Percentiles rank a stretch among this genome's conserved stretches.
Evolutionary conservation across 2,888 invertebrate species (phyloP).

Genomic region (Cylindroiulus punctatus): DNA sequence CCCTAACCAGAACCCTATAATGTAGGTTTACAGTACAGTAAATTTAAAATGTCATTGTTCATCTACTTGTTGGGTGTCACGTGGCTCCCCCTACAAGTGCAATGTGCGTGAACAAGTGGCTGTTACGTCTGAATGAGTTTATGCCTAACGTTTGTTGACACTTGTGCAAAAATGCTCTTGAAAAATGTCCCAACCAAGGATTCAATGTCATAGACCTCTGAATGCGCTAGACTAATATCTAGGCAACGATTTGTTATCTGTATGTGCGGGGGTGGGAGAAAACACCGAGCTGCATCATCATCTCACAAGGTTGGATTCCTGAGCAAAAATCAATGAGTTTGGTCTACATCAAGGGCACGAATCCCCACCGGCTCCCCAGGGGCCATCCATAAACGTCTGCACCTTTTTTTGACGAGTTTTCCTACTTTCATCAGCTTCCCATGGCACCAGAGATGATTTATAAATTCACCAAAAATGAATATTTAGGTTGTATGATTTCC

Average conservation of each 20-base stretch:
- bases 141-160: constrained; percentile 19
- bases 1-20: too few relatives aligned
- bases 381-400: neutral
- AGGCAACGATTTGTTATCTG: constrained; percentile 37
- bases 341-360: neutral
- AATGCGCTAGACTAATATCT: neutral
- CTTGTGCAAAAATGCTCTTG: neutral
- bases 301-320: neutral
- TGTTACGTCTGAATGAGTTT: neutral
- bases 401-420: too few relatives aligned
- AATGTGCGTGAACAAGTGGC: neutral
- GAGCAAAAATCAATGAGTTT: constrained; percentile 3
- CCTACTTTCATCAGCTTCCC: too few relatives aligned
- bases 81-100: neutral
- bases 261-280: constrained; percentile 25
- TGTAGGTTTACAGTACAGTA: too few relatives aligned
- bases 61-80: too few relatives aligned
- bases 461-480: too few relatives aligned
- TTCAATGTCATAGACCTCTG: constrained; percentile 27
- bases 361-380: neutral
- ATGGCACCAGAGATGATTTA: too few relatives aligned
- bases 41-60: too few relatives aligned
- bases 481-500: too few relatives aligned
- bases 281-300: neutral
- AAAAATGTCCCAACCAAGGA: neutral